Evolutionary conservation across 2,113 vertebrate genomes (phyloP), one percentile per base, ranked within the genome.

Genomic region (Datnioides undecimradiatus): DNA sequence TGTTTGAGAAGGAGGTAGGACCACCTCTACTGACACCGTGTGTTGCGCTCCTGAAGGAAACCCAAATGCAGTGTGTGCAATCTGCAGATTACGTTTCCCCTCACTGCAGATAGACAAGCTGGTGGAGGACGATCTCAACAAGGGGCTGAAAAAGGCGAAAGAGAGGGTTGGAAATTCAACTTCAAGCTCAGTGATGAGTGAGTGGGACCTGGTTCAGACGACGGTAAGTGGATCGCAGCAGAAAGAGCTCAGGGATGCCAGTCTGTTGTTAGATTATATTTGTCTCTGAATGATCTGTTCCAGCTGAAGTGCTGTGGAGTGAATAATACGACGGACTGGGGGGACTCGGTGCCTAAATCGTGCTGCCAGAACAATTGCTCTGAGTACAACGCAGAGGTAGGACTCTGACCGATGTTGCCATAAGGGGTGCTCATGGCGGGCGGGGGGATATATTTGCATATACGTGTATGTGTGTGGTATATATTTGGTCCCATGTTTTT

Each of bases 231-330:
- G 8, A 48, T 49, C 7, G 25, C 40, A 48, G 11, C 27, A 16
- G 17, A 55, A 25, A 16, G 34, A 29, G 55, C 17, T 9, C 4
- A 40, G 25, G 21, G n/a, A 23, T 51, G 49, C 58, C 12, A n/a
- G 40, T 43, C 3, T 31, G 8, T 19, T 38, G 25, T 14, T 9
- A 23, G 17, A 2, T 27, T 0, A 40, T 17, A 1, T 16, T 27
- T 60, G 2, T 38, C 14, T 38, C 9, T 21, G 1, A n/a, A 34
- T 38, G 8, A 13, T 46, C 12, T 51, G 3, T 54, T 76, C 33
- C 76, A 96, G 95, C 27, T 96, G 0, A 0, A 84, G 0, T 96
- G 95, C 85, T 96, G 95, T 80, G 95, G 94, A 17, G 75, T 95
- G 6, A 0, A 6, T 0, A 92, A 92, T 6, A 0, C 0, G 0